These are phyloP conservation scores for Ammodytes dubius DNA, from an alignment of 2,113 vertebrate genomes.

Conservation along the genomic window DNA sequence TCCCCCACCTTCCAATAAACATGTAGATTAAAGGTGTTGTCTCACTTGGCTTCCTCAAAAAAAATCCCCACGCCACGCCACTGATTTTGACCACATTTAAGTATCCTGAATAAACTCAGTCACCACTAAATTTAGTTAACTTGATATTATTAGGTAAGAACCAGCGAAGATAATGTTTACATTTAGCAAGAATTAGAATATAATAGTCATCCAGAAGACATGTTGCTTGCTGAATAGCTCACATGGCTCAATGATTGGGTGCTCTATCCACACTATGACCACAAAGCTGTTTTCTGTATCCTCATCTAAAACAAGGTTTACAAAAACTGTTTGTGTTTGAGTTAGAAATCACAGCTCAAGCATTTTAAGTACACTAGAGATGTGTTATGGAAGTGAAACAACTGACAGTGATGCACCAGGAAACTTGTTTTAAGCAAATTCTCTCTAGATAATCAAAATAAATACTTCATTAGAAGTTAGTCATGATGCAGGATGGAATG, in stretches of 20 bases:
- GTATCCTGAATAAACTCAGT: neutral
- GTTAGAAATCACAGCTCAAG: neutral
- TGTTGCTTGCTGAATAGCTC: no score
- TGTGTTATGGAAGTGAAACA: neutral
- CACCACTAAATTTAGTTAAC: neutral
- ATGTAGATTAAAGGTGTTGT: no score
- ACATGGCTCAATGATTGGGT: neutral
- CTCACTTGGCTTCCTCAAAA: no score
- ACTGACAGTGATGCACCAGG: neutral
- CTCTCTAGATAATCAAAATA: neutral
- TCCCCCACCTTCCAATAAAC: no score
- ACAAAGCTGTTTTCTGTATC: neutral
- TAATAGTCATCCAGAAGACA: neutral
- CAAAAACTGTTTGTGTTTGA: neutral
- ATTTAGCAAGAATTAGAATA: neutral
- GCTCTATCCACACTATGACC: neutral
- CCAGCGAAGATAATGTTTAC: neutral
- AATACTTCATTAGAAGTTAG: neutral
- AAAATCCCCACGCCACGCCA: no score
- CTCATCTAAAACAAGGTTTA: neutral
- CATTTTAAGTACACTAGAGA: neutral
- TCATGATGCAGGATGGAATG: slow-evolving; percentile 4
- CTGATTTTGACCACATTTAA: no score
- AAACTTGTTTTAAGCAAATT: neutral
- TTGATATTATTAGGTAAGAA: neutral